These are phyloP conservation scores for Lithophane ornitopus DNA, from an alignment of 2,888 invertebrate genomes.

Conservation along the genomic window DNA sequence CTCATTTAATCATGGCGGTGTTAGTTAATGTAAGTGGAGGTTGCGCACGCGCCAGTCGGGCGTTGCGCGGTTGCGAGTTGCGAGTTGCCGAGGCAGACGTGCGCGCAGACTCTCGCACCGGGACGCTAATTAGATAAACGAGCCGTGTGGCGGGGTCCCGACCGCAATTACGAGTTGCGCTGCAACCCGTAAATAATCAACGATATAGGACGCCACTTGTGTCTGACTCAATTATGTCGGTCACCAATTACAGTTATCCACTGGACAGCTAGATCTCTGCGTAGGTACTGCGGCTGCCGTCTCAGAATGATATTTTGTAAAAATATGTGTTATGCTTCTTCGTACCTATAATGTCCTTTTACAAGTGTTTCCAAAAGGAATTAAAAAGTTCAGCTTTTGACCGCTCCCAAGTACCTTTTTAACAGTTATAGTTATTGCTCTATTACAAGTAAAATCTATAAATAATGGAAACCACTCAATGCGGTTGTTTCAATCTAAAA, in stretches of 20 bases:
- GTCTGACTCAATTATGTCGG: constrained; percentile 82
- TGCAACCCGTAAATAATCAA: constrained; percentile 87
- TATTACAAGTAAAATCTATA: constrained; percentile 25
- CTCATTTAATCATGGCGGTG: constrained; percentile 61
- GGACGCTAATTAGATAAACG: constrained; percentile 89
- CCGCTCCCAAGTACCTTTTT: neutral
- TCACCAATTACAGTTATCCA: constrained; percentile 70
- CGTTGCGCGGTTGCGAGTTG: constrained; percentile 57
- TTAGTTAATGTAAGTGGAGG: constrained; percentile 58
- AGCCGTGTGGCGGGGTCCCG: constrained; percentile 88
- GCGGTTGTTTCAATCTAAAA: constrained; percentile 36
- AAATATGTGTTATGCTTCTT: constrained; percentile 10
- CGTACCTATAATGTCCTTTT: neutral
- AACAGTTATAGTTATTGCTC: constrained; percentile 29
- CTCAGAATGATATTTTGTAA: constrained; percentile 19
- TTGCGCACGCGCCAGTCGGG: constrained; percentile 61
- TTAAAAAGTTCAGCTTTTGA: constrained; percentile 12
- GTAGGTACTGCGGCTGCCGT: constrained; percentile 9
- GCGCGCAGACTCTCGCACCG: constrained; percentile 75
- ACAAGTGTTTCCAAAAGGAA: neutral
- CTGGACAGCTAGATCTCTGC: constrained; percentile 42
- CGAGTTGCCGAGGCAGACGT: constrained; percentile 72
- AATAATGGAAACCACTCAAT: constrained; percentile 9
- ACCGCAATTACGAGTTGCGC: constrained; percentile 87
- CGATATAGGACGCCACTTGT: constrained; percentile 85